Conservation (phyloP, 1,140 invertebrate species). For the Holcopasites calliopsidis region DNA sequence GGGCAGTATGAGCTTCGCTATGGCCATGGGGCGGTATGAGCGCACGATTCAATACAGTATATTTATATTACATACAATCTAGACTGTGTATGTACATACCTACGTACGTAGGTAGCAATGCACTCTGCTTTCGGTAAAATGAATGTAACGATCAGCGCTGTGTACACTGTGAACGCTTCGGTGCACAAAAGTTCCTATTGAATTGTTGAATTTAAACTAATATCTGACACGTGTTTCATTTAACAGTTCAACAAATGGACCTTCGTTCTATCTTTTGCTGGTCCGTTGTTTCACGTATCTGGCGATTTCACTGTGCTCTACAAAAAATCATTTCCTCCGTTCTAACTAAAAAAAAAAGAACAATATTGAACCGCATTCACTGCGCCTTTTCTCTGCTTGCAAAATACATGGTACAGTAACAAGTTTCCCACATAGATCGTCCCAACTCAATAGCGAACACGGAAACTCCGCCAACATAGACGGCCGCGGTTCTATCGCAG, state of each 20-base stretch:
- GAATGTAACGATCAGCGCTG: not conserved
- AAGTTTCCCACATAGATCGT: no score
- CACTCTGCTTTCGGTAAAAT: not conserved
- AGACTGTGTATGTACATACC: no score
- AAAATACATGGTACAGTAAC: no score
- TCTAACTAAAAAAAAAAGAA: not conserved
- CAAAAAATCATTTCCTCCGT: not conserved
- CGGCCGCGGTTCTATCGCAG: not conserved
- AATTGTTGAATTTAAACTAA: constrained; percentile 4
- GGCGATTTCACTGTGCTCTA: no score
- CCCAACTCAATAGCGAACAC: constrained; percentile 18
- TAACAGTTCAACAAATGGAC: not conserved
- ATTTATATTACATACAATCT: no score
- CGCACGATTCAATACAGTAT: no score
- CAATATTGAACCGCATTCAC: not conserved
- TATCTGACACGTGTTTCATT: not conserved
- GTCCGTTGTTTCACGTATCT: not conserved
- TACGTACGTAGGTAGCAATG: not conserved
- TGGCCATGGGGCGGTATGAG: no score
- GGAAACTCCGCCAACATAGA: not conserved
- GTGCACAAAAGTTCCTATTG: not conserved
- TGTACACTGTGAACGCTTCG: not conserved
- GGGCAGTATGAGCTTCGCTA: no score
- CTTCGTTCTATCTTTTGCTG: constrained; percentile 1
- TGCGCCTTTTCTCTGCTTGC: no score